A percentile compares a stretch with the other conserved stretches of the same genome.
These are phyloP conservation scores for Alouatta palliata DNA, from an alignment of 2,113 vertebrate genomes.

Conservation along the genomic window DNA sequence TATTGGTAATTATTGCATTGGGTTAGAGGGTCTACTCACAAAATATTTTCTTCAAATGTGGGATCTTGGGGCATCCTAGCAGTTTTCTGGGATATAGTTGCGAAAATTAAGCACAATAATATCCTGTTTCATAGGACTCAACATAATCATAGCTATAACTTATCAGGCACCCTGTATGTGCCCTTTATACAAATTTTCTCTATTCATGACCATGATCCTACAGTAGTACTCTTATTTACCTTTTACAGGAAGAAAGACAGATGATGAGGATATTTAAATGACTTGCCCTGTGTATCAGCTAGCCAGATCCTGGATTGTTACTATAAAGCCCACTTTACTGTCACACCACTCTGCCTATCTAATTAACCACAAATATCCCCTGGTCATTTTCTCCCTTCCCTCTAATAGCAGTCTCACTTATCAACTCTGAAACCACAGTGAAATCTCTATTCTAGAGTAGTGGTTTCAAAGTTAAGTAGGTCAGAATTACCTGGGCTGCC, in stretches of 20 bases:
- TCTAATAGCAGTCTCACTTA: background rate
- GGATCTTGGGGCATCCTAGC: background rate
- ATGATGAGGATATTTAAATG: background rate
- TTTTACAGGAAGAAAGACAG: background rate
- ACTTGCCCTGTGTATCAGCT: background rate
- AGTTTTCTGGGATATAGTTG: background rate
- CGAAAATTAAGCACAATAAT: background rate
- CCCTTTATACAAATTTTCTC: background rate
- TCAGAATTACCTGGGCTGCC: background rate
- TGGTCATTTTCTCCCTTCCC: background rate
- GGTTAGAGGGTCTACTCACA: background rate
- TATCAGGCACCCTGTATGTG: background rate
- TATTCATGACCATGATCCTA: background rate
- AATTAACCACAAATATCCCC: background rate
- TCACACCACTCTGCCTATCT: background rate
- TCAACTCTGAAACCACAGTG: background rate
- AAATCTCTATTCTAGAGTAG: background rate
- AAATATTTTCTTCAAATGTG: background rate
- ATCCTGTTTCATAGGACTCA: background rate
- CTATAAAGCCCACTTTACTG: background rate
- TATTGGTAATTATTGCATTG: background rate
- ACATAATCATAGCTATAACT: background rate
- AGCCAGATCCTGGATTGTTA: background rate
- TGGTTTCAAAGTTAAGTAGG: background rate
- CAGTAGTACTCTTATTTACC: background rate